Evolutionary conservation across 2,113 vertebrate genomes (phyloP).

Genomic region (Pygathrix nemaeus): DNA sequence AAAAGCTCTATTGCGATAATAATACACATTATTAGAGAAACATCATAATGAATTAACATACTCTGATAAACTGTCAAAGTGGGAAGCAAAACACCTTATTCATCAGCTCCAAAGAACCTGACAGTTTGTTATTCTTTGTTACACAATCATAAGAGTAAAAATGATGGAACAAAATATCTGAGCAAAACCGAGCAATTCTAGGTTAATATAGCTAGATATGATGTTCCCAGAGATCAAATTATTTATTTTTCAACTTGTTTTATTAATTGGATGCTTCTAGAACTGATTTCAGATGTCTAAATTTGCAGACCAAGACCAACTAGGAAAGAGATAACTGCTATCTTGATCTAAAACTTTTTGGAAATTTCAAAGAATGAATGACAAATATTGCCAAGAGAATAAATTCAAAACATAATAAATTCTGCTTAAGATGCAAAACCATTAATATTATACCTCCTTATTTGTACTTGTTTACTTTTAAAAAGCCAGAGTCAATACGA

Average conservation of each 20-base stretch:
- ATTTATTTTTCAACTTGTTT: neutral
- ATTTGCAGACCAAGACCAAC: conserved; percentile 38
- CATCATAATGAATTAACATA: neutral
- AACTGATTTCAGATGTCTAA: conserved; percentile 44
- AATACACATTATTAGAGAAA: neutral
- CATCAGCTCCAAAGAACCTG: neutral
- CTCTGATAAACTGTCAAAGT: neutral
- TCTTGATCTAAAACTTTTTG: conserved; percentile 56
- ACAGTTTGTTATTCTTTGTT: neutral
- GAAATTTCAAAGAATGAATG: conserved; percentile 64
- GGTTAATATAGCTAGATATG: neutral
- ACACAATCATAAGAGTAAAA: neutral
- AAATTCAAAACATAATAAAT: conserved; percentile 71
- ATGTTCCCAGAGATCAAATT: neutral
- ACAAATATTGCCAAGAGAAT: conserved; percentile 53
- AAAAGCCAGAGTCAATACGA: conserved; percentile 49
- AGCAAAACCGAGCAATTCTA: neutral
- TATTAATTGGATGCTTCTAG: conserved; percentile 38
- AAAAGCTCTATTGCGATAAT: neutral
- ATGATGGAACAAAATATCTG: neutral
- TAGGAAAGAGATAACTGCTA: conserved; percentile 60
- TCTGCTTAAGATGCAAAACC: conserved; percentile 29
- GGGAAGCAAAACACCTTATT: neutral
- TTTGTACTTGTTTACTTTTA: conserved; percentile 64
- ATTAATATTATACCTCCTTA: conserved; percentile 57